Evolutionary conservation across 2,113 vertebrate genomes (phyloP).

Genomic region (Gnathonemus longibarbis): DNA sequence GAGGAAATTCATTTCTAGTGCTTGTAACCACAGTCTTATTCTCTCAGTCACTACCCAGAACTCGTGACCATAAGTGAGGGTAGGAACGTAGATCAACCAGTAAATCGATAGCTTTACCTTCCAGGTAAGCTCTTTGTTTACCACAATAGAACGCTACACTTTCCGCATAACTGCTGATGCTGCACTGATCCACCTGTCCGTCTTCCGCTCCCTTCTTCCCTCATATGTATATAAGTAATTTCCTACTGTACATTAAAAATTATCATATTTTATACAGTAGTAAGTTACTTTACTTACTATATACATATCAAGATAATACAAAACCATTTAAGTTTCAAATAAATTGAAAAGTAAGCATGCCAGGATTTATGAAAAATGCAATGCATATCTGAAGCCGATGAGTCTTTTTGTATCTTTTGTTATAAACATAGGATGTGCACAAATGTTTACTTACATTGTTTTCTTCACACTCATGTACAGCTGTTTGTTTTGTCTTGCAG

Average conservation of each 20-base stretch:
- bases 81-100: background rate
- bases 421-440: background rate
- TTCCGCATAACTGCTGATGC: background rate
- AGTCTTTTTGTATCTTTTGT: background rate
- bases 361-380: background rate
- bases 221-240: background rate
- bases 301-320: background rate
- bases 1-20: background rate
- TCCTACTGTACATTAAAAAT: background rate
- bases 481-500: background rate
- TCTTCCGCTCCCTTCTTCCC: background rate
- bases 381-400: background rate
- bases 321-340: background rate
- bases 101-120: background rate
- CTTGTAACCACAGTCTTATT: background rate
- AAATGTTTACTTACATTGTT: slow-evolving; percentile 21
- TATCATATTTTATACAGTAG: background rate
- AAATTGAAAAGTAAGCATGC: background rate
- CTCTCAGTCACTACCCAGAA: background rate
- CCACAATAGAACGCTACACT: background rate
- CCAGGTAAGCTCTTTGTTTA: background rate
- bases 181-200: background rate
- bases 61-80: background rate
- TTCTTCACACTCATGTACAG: slow-evolving; percentile 8
- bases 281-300: background rate